Evolutionary conservation across 1,140 invertebrate species (phyloP).

Genomic region (Pachyrhynchus sulphureomaculatus): DNA sequence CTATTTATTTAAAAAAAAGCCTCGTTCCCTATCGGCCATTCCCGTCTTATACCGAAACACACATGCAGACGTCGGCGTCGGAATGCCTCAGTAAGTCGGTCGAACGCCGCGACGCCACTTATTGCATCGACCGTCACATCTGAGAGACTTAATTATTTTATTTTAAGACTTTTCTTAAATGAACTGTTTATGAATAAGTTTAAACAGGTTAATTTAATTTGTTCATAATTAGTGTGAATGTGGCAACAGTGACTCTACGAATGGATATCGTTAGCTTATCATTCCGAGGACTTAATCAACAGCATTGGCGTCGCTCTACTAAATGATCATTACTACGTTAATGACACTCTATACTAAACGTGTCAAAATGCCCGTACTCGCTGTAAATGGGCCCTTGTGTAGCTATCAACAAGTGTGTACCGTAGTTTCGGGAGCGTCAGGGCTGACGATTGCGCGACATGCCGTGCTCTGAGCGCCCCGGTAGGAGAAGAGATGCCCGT

Average conservation of each 20-base stretch:
- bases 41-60: constrained; percentile 20
- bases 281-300: background rate
- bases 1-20: constrained; percentile 2
- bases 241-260: background rate
- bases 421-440: background rate
- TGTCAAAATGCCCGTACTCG: background rate
- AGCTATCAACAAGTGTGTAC: constrained; percentile 5
- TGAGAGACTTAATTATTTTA: background rate
- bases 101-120: constrained; percentile 16
- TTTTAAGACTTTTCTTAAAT: background rate
- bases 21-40: constrained; percentile 27
- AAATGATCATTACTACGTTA: constrained; percentile 7
- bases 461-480: constrained; percentile 10
- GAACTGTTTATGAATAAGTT: background rate
- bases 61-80: constrained; percentile 16
- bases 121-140: constrained; percentile 1
- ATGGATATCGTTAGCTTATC: background rate
- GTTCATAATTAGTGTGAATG: background rate
- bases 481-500: constrained; percentile 48
- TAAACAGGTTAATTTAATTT: no score
- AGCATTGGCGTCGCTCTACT: constrained; percentile 1
- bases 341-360: background rate
- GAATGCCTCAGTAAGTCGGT: constrained; percentile 32
- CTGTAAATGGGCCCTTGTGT: constrained; percentile 4
- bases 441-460: background rate